These are phyloP conservation scores for Borostomias antarcticus DNA, from an alignment of 2,797 vertebrate genomes.

Conservation along the genomic window DNA sequence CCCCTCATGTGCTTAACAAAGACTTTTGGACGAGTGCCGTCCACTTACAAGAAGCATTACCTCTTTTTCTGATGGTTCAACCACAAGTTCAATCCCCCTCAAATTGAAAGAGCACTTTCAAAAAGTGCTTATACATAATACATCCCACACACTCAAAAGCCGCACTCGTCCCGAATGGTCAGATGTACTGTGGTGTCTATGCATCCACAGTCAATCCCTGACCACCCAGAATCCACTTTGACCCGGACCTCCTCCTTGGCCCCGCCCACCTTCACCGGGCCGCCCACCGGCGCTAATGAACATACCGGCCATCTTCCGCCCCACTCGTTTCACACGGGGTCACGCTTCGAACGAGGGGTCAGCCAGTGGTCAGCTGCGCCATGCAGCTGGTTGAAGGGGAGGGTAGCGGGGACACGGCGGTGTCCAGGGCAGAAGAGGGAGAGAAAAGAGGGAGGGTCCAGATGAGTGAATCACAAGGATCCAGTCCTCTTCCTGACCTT, in stretches of 20 bases:
- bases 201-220: conserved; percentile 22
- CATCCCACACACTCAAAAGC: conserved; percentile 39
- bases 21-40: conserved; percentile 57
- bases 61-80: conserved; percentile 59
- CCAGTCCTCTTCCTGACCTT: conserved; percentile 25
- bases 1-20: conserved; percentile 59
- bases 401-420: conserved; percentile 41
- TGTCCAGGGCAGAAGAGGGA: conserved; percentile 21
- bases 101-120: conserved; percentile 62
- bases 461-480: conserved; percentile 31
- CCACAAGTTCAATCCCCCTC: conserved; percentile 50
- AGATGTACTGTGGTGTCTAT: no score
- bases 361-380: conserved; percentile 49
- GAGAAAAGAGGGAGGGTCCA: conserved; percentile 24
- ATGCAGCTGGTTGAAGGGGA: conserved; percentile 41
- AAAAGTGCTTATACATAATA: conserved; percentile 59
- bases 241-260: conserved; percentile 44
- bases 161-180: conserved; percentile 25
- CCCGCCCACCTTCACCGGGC: conserved; percentile 27
- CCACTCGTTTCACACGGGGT: conserved; percentile 47
- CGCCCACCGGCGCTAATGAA: conserved; percentile 53
- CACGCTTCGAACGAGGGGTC: conserved; percentile 53
- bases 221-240: conserved; percentile 28
- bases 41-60: conserved; percentile 55
- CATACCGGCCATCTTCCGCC: conserved; percentile 16